phyloP scores from a whole-genome alignment of 2,113 vertebrate genomes.

The Tylochromis polylepis region DNA sequence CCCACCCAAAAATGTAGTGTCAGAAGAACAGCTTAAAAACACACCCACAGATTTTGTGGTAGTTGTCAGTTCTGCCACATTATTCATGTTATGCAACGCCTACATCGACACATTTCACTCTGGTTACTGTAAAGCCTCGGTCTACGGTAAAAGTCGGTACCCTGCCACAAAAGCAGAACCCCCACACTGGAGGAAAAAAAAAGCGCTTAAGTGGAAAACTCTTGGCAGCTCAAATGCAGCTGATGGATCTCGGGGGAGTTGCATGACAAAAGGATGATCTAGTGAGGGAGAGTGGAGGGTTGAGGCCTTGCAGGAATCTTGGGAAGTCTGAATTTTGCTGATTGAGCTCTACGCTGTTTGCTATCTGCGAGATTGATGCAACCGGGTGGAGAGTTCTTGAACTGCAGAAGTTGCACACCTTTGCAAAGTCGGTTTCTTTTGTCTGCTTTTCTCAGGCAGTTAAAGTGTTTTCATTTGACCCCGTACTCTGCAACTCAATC shows the following conservation, averaged over 20 bases:
- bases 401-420: conserved; percentile 11
- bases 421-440: neutral
- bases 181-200: conserved; percentile 30
- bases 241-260: conserved; percentile 33
- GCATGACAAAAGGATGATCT: conserved; percentile 47
- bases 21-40: neutral
- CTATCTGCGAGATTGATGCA: conserved; percentile 29
- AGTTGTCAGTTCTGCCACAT: neutral
- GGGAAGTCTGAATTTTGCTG: conserved; percentile 9
- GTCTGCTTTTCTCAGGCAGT: neutral
- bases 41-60: neutral
- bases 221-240: conserved; percentile 11
- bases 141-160: conserved; percentile 23
- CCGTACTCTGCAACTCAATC: neutral
- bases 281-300: neutral
- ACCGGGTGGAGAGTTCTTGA: neutral
- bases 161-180: conserved; percentile 31
- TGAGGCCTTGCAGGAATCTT: neutral
- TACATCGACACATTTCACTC: neutral
- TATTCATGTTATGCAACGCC: neutral
- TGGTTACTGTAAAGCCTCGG: conserved; percentile 23
- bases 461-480: neutral
- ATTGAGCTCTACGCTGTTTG: neutral
- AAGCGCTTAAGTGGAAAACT: conserved; percentile 43
- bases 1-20: conserved; percentile 44